phyloP scores from a whole-genome alignment of 2,113 vertebrate species.

The Takifugu bimaculatus region DNA sequence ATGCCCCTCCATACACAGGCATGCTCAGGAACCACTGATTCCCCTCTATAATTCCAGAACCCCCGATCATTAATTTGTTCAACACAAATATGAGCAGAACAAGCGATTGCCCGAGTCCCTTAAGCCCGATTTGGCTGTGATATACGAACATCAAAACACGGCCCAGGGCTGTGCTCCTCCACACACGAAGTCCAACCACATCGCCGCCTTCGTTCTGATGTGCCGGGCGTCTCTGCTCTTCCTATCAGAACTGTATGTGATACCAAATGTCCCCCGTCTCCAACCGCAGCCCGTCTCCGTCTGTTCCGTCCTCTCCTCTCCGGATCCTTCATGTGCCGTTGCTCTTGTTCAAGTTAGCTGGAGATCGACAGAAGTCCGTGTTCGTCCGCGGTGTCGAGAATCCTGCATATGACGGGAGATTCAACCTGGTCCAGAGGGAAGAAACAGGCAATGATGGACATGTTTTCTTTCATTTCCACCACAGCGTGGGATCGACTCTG shows the following conservation, averaged over 20 bases:
- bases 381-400: conserved; percentile 95
- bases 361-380: conserved; percentile 90
- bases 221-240: conserved; percentile 21
- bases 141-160: conserved; percentile 7
- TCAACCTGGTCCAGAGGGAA: conserved; percentile 78
- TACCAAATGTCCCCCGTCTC: conserved; percentile 4
- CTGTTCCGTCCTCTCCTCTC: not conserved
- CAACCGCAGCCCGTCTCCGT: not conserved
- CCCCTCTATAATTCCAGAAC: conserved; percentile 26
- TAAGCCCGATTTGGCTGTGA: not conserved
- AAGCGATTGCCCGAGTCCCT: not conserved
- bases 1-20: not conserved
- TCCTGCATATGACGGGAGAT: conserved; percentile 96
- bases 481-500: not conserved
- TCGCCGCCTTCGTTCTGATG: conserved; percentile 31
- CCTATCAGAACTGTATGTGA: conserved; percentile 7
- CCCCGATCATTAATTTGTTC: conserved; percentile 21
- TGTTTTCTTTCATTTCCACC: not conserved
- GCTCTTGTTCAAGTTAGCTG: conserved; percentile 67
- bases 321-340: conserved; percentile 6
- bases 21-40: conserved; percentile 28
- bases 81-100: not conserved
- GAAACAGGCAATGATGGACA: too few relatives aligned
- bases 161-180: not conserved
- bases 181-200: conserved; percentile 35